These are phyloP conservation scores for Coilia nasus DNA, from an alignment of 2,797 vertebrate species.

Conservation along the genomic window DNA sequence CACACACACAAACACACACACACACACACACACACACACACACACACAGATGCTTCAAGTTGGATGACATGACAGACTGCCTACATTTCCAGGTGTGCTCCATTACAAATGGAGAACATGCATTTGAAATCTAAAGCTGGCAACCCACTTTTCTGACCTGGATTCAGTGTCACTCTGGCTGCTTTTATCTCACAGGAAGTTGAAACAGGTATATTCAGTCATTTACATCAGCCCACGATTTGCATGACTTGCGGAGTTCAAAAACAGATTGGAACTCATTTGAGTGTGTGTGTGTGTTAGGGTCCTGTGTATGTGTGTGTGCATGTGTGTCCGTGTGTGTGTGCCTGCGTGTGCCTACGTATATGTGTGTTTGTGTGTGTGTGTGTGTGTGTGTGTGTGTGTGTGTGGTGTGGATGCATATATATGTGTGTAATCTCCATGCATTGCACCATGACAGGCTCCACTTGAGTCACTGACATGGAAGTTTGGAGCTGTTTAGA, in stretches of 20 bases:
- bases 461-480: background rate
- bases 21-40: background rate
- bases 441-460: background rate
- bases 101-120: background rate
- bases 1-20: conserved; percentile 12
- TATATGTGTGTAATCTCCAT: no score
- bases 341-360: no score
- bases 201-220: background rate
- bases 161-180: background rate
- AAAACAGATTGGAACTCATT: conserved; percentile 1
- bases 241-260: background rate
- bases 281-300: conserved; percentile 5
- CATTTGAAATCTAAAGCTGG: background rate
- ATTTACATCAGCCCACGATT: background rate
- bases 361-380: background rate
- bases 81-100: background rate
- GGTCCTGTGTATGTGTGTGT: background rate
- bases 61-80: background rate
- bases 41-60: background rate
- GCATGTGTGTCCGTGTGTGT: background rate
- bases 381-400: conserved; percentile 11
- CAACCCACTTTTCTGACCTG: conserved; percentile 16
- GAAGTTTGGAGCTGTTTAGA: background rate
- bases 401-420: background rate
- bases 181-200: background rate